Evolutionary conservation across 1,140 invertebrate species (phyloP).

Genomic region (Chymomyza costata): DNA sequence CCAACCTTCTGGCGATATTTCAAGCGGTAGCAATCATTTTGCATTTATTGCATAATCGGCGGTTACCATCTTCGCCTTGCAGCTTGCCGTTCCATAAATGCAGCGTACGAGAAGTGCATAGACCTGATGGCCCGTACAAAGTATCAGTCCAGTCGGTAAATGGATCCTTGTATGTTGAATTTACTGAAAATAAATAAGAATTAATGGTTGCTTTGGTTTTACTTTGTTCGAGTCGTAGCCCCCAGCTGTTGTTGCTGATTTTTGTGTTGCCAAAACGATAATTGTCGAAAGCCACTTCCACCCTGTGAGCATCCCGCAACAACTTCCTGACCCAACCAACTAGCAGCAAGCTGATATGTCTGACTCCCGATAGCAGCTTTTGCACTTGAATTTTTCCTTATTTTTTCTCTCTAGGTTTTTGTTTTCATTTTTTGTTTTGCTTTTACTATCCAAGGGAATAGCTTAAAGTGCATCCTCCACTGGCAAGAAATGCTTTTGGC

Average conservation of each 20-base stretch:
- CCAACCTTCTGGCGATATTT: conserved; percentile 77
- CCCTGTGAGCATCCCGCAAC: too few species aligned
- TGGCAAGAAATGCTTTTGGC: too few species aligned
- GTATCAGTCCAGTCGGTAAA: conserved; percentile 87
- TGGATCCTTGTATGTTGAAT: conserved; percentile 84
- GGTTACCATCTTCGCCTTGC: conserved; percentile 84
- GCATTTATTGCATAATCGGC: conserved; percentile 87
- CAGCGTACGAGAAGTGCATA: conserved; percentile 79
- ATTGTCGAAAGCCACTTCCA: conserved; percentile 35
- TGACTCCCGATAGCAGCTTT: too few species aligned
- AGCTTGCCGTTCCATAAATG: conserved; percentile 78
- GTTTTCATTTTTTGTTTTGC: too few species aligned
- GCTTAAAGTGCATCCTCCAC: too few species aligned
- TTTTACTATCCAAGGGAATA: too few species aligned
- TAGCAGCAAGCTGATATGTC: too few species aligned
- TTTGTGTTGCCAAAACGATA: conserved; percentile 60
- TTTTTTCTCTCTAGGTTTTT: too few species aligned
- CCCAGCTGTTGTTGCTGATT: conserved; percentile 47
- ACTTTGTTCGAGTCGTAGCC: conserved; percentile 18
- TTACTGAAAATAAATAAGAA: conserved; percentile 78
- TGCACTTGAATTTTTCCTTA: too few species aligned
- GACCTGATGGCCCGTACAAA: conserved; percentile 84
- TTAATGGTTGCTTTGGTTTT: conserved; percentile 58
- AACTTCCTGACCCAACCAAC: too few species aligned
- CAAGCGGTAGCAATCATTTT: conserved; percentile 84